Evolutionary conservation across 2,113 vertebrate genomes (phyloP).

Genomic region (Aphyosemion australe): DNA sequence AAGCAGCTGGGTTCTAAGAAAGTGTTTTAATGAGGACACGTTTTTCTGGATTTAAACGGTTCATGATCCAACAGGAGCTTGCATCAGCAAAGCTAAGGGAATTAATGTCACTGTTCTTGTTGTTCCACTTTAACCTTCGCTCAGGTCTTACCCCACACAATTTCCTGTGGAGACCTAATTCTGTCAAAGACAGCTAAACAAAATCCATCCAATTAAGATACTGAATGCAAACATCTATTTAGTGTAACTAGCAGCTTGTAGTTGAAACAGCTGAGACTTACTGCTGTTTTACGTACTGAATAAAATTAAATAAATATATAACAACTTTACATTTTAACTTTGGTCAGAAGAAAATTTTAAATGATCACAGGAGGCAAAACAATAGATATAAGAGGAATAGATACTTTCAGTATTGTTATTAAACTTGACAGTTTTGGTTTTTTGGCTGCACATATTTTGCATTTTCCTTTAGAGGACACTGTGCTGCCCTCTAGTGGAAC

Average conservation of each 20-base stretch:
- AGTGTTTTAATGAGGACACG: conserved; percentile 39
- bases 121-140: conserved; percentile 68
- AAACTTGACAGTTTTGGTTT: no score
- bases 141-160: conserved; percentile 63
- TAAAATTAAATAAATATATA: not conserved
- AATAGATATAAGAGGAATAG: not conserved
- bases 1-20: conserved; percentile 9
- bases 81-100: conserved; percentile 75
- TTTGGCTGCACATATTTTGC: no score
- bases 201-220: conserved; percentile 49
- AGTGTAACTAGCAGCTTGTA: conserved; percentile 11
- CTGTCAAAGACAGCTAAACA: conserved; percentile 63
- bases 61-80: conserved; percentile 63
- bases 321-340: not conserved
- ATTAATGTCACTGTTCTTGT: conserved; percentile 74
- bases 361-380: not conserved
- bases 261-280: not conserved
- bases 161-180: conserved; percentile 80
- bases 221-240: conserved; percentile 30
- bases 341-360: not conserved
- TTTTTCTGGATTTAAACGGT: conserved; percentile 57
- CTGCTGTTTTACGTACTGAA: not conserved
- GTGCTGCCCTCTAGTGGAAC: conserved; percentile 3
- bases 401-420: not conserved
- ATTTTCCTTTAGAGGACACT: not conserved